phyloP scores from a whole-genome alignment of 2,113 vertebrate species.

The Syrrhaptes paradoxus region DNA sequence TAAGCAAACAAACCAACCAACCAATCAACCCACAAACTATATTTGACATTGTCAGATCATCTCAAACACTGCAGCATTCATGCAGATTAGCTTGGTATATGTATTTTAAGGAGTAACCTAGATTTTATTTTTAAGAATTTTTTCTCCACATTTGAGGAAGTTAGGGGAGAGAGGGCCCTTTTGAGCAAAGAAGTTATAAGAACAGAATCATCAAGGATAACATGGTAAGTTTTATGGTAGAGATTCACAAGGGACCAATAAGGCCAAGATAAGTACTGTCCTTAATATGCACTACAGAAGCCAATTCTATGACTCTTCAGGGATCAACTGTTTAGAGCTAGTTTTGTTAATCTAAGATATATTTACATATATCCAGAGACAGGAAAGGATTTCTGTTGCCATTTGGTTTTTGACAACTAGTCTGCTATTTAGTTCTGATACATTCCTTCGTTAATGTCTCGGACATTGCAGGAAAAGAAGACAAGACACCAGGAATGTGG shows the following conservation, averaged over 20 bases:
- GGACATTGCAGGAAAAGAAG: constrained; percentile 63
- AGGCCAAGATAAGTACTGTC: background rate
- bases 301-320: constrained; percentile 21
- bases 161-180: background rate
- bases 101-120: background rate
- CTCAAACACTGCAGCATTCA: background rate
- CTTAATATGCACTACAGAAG: background rate
- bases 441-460: constrained; percentile 68
- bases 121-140: background rate
- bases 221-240: background rate
- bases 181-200: background rate
- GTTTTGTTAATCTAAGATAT: constrained; percentile 39
- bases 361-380: constrained; percentile 57
- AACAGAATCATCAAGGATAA: background rate
- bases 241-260: background rate
- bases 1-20: constrained; percentile 17
- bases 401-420: constrained; percentile 64
- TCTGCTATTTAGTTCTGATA: constrained; percentile 69
- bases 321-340: constrained; percentile 49
- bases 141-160: background rate
- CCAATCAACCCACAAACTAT: background rate
- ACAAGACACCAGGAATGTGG: constrained; percentile 66
- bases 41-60: constrained; percentile 6
- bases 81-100: background rate
- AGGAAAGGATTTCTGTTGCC: constrained; percentile 43